Evolutionary conservation across 2,797 vertebrate species (phyloP).

Genomic region (Anguilla anguilla): DNA sequence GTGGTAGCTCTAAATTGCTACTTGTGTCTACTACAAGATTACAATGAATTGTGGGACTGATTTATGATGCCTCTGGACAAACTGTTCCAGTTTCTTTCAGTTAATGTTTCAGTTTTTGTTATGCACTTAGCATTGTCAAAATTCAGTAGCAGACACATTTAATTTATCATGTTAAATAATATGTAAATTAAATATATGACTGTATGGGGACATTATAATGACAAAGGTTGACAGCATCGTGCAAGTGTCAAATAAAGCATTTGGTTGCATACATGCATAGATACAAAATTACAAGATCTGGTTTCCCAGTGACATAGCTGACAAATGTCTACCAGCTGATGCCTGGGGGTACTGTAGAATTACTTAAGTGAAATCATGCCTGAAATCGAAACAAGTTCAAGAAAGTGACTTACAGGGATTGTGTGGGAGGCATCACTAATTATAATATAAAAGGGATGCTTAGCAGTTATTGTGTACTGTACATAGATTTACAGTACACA

Average conservation of each 20-base stretch:
- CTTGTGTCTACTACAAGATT: not conserved
- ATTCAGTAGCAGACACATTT: not conserved
- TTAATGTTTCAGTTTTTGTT: not conserved
- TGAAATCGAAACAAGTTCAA: not conserved
- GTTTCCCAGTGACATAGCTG: not conserved
- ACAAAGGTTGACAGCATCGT: not conserved
- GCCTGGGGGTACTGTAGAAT: not conserved
- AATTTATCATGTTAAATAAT: not conserved
- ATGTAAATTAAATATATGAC: not conserved
- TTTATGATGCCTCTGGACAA: not conserved
- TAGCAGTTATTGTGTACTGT: not conserved
- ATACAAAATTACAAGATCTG: not conserved
- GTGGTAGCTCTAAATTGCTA: not conserved
- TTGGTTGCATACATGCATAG: not conserved
- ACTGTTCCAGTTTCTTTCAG: not conserved
- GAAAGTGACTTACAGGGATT: not conserved
- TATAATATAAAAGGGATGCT: not conserved
- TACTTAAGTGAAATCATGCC: not conserved
- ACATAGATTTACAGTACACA: not conserved
- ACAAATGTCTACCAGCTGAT: not conserved
- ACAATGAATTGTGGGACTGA: not conserved
- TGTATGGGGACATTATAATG: not conserved
- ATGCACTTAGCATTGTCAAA: not conserved
- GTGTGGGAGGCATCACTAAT: not conserved
- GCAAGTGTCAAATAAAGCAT: not conserved